Conservation (phyloP, 2,797 vertebrate genomes). For the Holocentrus rufus region DNA sequence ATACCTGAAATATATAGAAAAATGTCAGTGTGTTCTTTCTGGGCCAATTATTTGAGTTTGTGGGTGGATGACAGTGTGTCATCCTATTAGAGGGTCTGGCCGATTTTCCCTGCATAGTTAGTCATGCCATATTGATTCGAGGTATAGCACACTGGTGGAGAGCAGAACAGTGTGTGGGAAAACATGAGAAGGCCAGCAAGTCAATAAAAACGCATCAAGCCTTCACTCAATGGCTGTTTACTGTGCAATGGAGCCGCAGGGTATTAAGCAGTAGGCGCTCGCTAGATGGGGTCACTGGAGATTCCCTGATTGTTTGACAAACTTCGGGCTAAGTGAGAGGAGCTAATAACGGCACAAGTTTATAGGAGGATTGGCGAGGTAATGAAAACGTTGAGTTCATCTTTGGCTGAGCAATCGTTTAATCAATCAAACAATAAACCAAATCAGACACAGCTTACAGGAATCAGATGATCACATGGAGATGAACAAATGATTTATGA, state of each 20-base stretch:
- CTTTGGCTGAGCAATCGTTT: constrained; percentile 27
- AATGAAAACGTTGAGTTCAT: constrained; percentile 50
- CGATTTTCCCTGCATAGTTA: constrained; percentile 35
- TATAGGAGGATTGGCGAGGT: constrained; percentile 50
- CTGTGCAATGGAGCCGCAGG: background rate
- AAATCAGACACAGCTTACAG: constrained; percentile 5
- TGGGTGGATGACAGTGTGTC: constrained; percentile 34
- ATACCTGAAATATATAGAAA: constrained; percentile 46
- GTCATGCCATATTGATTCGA: constrained; percentile 48
- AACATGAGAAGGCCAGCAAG: constrained; percentile 21
- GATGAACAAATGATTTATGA: constrained; percentile 14
- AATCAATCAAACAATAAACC: constrained; percentile 50
- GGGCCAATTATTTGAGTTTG: constrained; percentile 53
- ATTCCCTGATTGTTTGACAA: background rate
- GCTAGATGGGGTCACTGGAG: background rate
- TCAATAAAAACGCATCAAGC: constrained; percentile 39
- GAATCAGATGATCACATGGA: constrained; percentile 10
- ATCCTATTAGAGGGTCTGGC: constrained; percentile 18
- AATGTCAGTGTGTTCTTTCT: constrained; percentile 24
- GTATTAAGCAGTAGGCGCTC: background rate
- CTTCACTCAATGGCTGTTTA: constrained; percentile 3
- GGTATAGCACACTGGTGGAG: constrained; percentile 10
- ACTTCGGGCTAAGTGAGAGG: constrained; percentile 1
- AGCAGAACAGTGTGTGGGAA: constrained; percentile 5
- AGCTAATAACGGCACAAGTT: constrained; percentile 19